These are phyloP conservation scores for Beaufortia kweichowensis DNA, from an alignment of 2,113 vertebrate genomes.

Conservation along the genomic window DNA sequence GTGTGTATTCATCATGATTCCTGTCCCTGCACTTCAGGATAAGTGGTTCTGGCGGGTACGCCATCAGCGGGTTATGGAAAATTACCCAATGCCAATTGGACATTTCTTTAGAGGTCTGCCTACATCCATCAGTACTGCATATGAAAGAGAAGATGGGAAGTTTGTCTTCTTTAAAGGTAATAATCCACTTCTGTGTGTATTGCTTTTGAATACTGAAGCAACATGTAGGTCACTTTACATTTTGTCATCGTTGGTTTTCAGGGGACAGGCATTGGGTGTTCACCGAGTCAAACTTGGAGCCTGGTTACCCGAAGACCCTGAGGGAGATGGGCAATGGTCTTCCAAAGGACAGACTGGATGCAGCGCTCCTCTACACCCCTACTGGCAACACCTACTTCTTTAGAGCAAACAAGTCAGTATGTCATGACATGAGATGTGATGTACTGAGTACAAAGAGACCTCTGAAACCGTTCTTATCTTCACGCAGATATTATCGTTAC, in stretches of 20 bases:
- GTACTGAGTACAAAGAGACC: background rate
- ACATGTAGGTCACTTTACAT: background rate
- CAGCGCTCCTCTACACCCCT: slow-evolving; percentile 84
- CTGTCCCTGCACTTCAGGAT: slow-evolving; percentile 60
- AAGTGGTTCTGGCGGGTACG: slow-evolving; percentile 91
- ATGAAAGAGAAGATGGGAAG: slow-evolving; percentile 88
- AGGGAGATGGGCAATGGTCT: slow-evolving; percentile 82
- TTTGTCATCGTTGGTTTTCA: slow-evolving; percentile 53
- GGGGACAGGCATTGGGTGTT: slow-evolving; percentile 90
- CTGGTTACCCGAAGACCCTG: slow-evolving; percentile 80
- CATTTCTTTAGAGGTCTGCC: slow-evolving; percentile 90
- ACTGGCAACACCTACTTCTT: slow-evolving; percentile 90
- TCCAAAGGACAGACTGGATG: slow-evolving; percentile 84
- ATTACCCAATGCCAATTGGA: slow-evolving; percentile 88
- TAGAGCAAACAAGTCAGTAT: slow-evolving; percentile 83
- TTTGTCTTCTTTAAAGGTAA: slow-evolving; percentile 93
- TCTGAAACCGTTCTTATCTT: slow-evolving; percentile 23
- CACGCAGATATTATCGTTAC: slow-evolving; percentile 85
- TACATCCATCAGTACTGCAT: slow-evolving; percentile 78
- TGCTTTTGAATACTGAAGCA: too few species aligned
- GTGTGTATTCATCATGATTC: slow-evolving; percentile 8
- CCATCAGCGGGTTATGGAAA: slow-evolving; percentile 83
- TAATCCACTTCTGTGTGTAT: background rate
- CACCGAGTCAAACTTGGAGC: slow-evolving; percentile 79
- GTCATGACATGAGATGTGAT: background rate